phyloP scores from a whole-genome alignment of 2,797 vertebrate species.

The Pangasius djambal region DNA sequence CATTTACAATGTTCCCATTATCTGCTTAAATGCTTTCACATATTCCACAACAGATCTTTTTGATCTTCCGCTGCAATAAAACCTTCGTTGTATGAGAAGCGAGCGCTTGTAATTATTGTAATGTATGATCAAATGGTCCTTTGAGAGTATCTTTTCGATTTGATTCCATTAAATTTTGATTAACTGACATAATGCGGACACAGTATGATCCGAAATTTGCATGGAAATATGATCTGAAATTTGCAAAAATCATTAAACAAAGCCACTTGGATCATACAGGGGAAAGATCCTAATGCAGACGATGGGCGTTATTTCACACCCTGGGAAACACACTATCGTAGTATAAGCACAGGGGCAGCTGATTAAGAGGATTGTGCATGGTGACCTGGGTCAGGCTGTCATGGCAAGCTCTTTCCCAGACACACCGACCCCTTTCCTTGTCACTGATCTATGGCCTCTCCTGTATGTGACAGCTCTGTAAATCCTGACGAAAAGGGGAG shows the following conservation, averaged over 20 bases:
- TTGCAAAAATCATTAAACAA: neutral
- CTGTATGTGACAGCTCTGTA: slow-evolving; percentile 38
- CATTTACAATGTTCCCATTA: neutral
- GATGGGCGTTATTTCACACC: slow-evolving; percentile 26
- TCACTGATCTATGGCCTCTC: slow-evolving; percentile 33
- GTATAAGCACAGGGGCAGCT: slow-evolving; percentile 6
- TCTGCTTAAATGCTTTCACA: neutral
- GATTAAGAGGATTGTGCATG: slow-evolving; percentile 7
- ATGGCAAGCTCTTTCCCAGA: slow-evolving; percentile 44
- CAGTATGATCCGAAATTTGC: neutral
- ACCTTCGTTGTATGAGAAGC: neutral
- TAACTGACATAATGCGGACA: neutral
- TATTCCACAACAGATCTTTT: neutral
- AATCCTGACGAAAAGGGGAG: neutral
- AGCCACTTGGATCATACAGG: slow-evolving; percentile 1
- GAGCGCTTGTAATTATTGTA: neutral
- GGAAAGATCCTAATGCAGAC: neutral
- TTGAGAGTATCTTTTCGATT: neutral
- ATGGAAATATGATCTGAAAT: neutral
- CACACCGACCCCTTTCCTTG: slow-evolving; percentile 24
- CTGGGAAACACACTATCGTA: slow-evolving; percentile 30
- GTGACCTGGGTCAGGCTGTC: slow-evolving; percentile 41
- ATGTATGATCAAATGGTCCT: slow-evolving; percentile 2
- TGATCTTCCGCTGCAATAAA: neutral
- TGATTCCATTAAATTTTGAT: neutral